Base-by-base conservation (phyloP, 2,113 vertebrate genomes). In the Sander vitreus region DNA sequence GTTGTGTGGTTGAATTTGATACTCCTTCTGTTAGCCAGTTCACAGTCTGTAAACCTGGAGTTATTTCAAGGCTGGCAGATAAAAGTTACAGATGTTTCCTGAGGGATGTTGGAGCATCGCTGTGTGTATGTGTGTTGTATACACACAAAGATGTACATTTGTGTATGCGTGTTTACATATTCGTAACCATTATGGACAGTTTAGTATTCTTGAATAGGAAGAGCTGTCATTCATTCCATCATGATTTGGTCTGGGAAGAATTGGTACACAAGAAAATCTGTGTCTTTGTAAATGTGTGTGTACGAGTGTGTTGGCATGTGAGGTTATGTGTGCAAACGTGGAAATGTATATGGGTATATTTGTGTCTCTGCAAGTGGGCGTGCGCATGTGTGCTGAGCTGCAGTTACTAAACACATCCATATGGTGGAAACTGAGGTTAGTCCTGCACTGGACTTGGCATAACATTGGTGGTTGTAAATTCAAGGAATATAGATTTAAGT, bases 71-170 rank as follows among this genome's bases (percentile, higher is more conserved):
- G 87, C 95, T 95, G 80, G 75, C 72, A 59, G 67, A 85, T 95
- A 89, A 94, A 85, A 94, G 91, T 96, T 95, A 95, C 50, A 94
- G 91, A 95, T 94, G 90, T 92, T 92, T 84, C 54, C 92, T 85
- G n/a, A 50, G 23, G 19, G 30, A 78, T 68, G 66, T 21, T 27
- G 0, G 51, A 11, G 36, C 54, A 8, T 72, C 21, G 0, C n/a
- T 36, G 33, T 60, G 19, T 67, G 2, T 58, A 16, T 57, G 6
- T 60, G 36, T 43, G 15, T 62, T 59, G 11, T 66, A 50, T 14
- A 8, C 39, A 63, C 27, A 59, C 51, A 53, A 2, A 30, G 12
- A 54, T 33, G 11, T 33, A 74, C 15, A 53, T 70, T 23, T 62
- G 8, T 62, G 27, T 58, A 16, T 70, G 12, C 16, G 13, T 76